Base-by-base conservation (phyloP, 2,797 vertebrate genomes). In the Muraenolepis orangiensis region DNA sequence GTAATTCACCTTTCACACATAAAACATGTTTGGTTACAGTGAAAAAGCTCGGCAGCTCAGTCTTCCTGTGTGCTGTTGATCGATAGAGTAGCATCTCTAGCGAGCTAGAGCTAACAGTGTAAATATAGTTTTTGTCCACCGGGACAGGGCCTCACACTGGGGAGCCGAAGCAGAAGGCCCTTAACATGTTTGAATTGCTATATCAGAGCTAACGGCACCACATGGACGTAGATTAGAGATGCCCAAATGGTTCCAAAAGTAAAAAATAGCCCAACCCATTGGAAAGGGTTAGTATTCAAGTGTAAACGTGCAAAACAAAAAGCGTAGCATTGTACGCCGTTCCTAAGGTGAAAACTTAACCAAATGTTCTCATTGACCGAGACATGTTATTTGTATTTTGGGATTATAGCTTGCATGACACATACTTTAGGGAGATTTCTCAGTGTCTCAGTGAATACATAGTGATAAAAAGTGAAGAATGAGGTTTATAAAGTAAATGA, bases 241-340 rank as follows among this genome's bases (percentile, higher is more conserved):
- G n/a, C 83, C 78, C 78, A 70, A 40, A 70, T 75, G 83, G 80
- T 31, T 16, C 18, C 34, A 51, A 69, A 57, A 72, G 74, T 85
- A 81, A 78, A 82, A 88, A 88, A 88, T 85, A 88, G 76, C 81
- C 30, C 16, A 61, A 78, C 73, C 82, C 84, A 85, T 82, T 78
- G 80, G 80, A 78, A 1, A 0, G 30, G 23, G 66, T 75, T 82
- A 40, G 32, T 80, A 28, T 64, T 66, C 3, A 20, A 1, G 20
- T 57, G 51, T 23, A 6, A 57, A 57, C 8, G 7, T 23, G n/a
- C 6, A 57, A 57, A 57, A 57, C n/a, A 57, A 57, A 10, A 57
- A 23, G 0, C 13, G 10, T 4, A 46, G 51, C 2, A 20, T 6
- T 20, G 42, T 18, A 20, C 16, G 2, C 11, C 4, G 6, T 40